Percentiles rank a stretch among this genome's conserved stretches.
Conservation (phyloP, 2,113 vertebrate species). For the Hydropotes inermis region DNA sequence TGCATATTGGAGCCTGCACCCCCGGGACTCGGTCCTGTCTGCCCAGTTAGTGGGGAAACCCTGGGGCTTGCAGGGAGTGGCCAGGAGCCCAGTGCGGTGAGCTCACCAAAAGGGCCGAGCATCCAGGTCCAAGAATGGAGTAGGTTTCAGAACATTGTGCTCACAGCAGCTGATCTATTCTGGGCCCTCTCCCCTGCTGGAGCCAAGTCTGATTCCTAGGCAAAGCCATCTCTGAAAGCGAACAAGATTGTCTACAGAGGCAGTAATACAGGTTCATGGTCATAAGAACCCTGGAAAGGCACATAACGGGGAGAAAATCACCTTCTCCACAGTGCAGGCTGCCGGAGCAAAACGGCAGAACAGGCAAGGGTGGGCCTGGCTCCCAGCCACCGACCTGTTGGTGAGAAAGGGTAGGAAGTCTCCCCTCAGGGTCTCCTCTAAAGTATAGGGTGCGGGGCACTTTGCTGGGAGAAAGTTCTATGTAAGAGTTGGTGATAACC, state of each 20-base stretch:
- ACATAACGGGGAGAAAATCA: background rate
- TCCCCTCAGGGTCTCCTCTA: background rate
- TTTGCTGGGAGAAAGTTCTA: background rate
- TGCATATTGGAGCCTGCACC: background rate
- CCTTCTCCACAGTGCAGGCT: background rate
- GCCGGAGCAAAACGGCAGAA: background rate
- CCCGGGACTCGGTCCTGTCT: background rate
- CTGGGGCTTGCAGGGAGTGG: background rate
- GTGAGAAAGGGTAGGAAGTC: background rate
- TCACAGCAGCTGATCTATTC: background rate
- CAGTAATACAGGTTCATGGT: background rate
- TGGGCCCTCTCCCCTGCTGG: background rate
- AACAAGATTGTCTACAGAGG: background rate
- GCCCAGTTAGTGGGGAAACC: background rate
- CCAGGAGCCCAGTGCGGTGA: background rate
- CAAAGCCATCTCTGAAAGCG: background rate
- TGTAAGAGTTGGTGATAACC: background rate
- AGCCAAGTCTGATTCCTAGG: background rate
- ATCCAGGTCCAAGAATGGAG: background rate
- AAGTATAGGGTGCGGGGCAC: background rate
- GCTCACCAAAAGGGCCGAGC: background rate
- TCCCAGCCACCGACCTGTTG: background rate
- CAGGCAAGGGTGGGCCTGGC: background rate
- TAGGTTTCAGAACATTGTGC: background rate
- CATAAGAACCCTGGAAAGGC: background rate